These are phyloP conservation scores for Anolis sagrei DNA, from an alignment of 2,113 vertebrate species.

Conservation along the genomic window DNA sequence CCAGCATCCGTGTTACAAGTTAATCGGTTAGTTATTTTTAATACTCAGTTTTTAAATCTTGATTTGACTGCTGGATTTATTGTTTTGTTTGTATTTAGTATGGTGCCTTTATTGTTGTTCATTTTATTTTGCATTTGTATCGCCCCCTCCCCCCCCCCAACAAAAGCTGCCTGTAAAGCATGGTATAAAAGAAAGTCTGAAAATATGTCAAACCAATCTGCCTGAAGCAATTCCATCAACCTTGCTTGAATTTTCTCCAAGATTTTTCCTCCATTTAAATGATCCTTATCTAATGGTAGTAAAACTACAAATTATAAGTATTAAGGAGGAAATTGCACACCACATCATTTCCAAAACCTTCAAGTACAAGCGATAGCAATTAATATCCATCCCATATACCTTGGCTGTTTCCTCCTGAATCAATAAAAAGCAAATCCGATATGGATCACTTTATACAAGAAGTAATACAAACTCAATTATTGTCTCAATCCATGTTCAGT, in stretches of 20 bases:
- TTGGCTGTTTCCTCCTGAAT: neutral
- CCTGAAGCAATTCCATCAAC: neutral
- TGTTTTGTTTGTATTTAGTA: neutral
- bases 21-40: neutral
- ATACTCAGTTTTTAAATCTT: neutral
- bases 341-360: slow-evolving; percentile 22
- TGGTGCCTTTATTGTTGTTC: neutral
- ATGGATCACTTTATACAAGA: slow-evolving; percentile 37
- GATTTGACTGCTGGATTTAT: neutral
- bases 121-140: neutral
- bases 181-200: neutral
- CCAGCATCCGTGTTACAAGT: neutral
- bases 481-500: slow-evolving; percentile 62
- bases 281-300: slow-evolving; percentile 1
- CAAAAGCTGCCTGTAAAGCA: neutral
- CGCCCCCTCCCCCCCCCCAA: too few relatives aligned
- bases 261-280: neutral
- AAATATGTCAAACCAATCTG: neutral
- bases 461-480: slow-evolving; percentile 49
- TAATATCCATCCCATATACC: slow-evolving; percentile 52
- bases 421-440: slow-evolving; percentile 39
- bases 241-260: slow-evolving; percentile 1
- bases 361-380: slow-evolving; percentile 21
- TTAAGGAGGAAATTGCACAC: slow-evolving; percentile 13
- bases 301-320: slow-evolving; percentile 50